A percentile compares a stretch with the other conserved stretches of the same genome.
Conservation (phyloP, 2,797 vertebrate genomes). For the Huso huso region DNA sequence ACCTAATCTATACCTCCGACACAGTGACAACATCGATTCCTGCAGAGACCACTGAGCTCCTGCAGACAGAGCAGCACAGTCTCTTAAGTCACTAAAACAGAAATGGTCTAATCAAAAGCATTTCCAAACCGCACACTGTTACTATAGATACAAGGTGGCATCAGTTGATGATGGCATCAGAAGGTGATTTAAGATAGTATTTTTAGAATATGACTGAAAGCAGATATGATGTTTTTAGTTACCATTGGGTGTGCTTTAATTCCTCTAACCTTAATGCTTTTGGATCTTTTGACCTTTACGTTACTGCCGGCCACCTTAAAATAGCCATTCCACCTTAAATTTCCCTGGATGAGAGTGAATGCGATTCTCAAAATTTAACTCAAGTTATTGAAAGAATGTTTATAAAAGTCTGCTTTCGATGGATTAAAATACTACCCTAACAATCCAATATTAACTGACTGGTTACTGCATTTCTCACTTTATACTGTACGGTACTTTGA, state of each 20-base stretch:
- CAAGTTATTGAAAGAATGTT: no score
- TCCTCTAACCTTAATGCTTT: no score
- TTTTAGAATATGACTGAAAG: background rate
- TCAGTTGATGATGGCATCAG: no score
- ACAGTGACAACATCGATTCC: background rate
- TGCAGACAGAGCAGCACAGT: background rate
- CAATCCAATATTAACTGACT: no score
- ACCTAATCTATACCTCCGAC: slow-evolving; percentile 14
- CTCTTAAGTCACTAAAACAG: slow-evolving; percentile 1
- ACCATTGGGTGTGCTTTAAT: no score
- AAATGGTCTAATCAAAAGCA: slow-evolving; percentile 6
- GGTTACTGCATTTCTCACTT: no score
- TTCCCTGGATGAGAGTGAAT: background rate
- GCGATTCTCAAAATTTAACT: background rate
- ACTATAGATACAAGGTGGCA: slow-evolving; percentile 3
- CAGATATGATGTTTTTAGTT: no score
- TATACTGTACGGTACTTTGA: no score
- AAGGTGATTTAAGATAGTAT: background rate
- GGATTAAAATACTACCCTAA: no score
- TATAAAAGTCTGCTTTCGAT: no score
- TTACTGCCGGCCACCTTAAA: background rate
- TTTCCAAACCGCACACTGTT: slow-evolving; percentile 4
- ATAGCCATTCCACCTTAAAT: background rate
- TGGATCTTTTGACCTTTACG: no score
- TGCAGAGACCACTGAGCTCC: slow-evolving; percentile 1